Conservation (phyloP, 2,797 vertebrate species). For the Clarias laeviceps region DNA sequence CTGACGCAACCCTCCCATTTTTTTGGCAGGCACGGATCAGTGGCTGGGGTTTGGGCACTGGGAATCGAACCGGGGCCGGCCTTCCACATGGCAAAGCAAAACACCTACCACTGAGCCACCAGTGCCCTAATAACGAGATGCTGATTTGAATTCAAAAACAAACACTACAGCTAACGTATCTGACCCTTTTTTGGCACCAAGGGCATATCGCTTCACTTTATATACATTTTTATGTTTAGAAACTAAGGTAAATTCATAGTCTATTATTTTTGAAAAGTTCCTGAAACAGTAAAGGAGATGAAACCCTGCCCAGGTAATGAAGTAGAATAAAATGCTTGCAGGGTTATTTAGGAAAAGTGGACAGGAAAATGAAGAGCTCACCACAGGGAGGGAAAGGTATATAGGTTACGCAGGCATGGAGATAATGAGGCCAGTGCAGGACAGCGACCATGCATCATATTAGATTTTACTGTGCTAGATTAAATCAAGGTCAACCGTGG, state of each 20-base stretch:
- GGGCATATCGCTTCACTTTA: neutral
- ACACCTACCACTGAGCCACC: too few species aligned
- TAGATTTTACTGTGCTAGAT: conserved; percentile 15
- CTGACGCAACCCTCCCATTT: too few species aligned
- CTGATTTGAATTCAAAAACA: neutral
- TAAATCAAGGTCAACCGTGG: conserved; percentile 38
- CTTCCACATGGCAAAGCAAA: too few species aligned
- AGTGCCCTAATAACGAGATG: too few species aligned
- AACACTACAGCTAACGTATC: neutral
- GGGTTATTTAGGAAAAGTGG: conserved; percentile 24
- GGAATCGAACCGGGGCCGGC: too few species aligned
- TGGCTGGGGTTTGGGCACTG: too few species aligned
- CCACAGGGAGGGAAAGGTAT: conserved; percentile 15
- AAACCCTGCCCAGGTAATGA: conserved; percentile 18
- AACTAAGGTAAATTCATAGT: too few species aligned
- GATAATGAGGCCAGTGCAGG: conserved; percentile 26
- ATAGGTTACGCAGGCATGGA: conserved; percentile 38
- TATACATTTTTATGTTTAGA: neutral
- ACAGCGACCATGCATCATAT: conserved; percentile 47
- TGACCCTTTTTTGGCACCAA: neutral
- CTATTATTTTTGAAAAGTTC: neutral
- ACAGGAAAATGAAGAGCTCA: conserved; percentile 39
- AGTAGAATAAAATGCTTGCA: conserved; percentile 14
- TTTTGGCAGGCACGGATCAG: too few species aligned
- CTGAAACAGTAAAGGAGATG: neutral